Evolutionary conservation across 2,113 vertebrate genomes (phyloP).

Genomic region (Zosterops borbonicus): DNA sequence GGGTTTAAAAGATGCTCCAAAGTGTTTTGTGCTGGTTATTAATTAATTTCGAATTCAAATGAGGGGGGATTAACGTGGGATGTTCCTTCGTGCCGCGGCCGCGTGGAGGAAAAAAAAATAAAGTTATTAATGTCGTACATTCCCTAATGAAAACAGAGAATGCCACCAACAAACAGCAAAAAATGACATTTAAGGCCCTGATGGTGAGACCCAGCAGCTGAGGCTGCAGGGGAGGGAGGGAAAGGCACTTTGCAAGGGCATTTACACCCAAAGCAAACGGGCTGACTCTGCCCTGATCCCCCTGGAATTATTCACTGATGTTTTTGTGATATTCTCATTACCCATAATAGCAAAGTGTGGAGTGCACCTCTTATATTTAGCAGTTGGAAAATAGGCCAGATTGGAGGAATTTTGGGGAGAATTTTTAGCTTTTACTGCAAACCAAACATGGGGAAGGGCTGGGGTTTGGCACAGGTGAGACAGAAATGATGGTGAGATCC

Average conservation of each 20-base stretch:
- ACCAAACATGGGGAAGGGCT: background rate
- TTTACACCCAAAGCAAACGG: too few relatives aligned
- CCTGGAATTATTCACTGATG: accelerated
- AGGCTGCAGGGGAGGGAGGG: background rate
- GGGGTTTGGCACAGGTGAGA: background rate
- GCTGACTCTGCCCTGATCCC: background rate
- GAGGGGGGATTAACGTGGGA: background rate
- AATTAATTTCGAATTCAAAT: constrained; percentile 12
- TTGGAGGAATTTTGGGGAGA: background rate
- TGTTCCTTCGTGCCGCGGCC: background rate
- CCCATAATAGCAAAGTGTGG: background rate
- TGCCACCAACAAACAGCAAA: background rate
- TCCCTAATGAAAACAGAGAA: background rate
- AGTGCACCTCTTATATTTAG: background rate
- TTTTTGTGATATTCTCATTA: background rate
- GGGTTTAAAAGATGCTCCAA: background rate
- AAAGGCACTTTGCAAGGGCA: background rate
- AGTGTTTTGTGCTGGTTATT: background rate
- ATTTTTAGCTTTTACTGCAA: background rate
- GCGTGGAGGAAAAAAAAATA: background rate
- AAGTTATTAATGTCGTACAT: background rate
- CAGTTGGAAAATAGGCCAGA: background rate
- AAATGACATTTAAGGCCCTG: background rate
- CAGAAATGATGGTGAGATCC: background rate
- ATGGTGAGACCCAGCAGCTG: too few relatives aligned